These are phyloP conservation scores for Canis aureus DNA, from an alignment of 2,113 vertebrate genomes.

Conservation along the genomic window DNA sequence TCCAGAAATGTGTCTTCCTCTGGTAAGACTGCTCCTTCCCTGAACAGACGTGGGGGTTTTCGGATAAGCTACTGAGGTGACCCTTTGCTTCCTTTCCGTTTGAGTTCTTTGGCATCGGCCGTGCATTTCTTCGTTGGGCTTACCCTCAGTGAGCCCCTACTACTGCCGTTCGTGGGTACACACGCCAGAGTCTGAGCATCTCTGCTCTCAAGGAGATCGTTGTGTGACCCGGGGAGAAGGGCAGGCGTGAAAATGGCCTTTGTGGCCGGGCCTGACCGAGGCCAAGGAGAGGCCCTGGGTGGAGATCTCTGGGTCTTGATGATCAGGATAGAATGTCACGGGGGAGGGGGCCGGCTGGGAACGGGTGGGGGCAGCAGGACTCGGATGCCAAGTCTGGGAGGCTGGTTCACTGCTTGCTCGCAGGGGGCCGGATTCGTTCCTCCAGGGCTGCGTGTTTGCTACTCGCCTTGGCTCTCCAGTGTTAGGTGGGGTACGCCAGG, in stretches of 20 bases:
- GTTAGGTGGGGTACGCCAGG: not conserved
- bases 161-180: not conserved
- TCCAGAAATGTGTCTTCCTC: not conserved
- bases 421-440: not conserved
- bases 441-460: not conserved
- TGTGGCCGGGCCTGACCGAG: accelerated
- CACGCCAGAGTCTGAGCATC: not conserved
- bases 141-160: not conserved
- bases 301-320: not conserved
- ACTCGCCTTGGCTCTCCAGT: not conserved
- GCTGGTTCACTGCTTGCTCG: not conserved
- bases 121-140: not conserved
- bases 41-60: slow-evolving; percentile 45
- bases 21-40: slow-evolving; percentile 56
- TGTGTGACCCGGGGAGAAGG: not conserved
- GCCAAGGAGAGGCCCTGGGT: not conserved
- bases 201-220: not conserved
- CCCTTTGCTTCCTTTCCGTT: not conserved
- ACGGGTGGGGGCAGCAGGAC: not conserved
- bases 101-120: not conserved
- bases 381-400: not conserved
- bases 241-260: not conserved
- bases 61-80: not conserved
- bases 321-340: accelerated
- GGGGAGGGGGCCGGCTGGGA: not conserved